Evolutionary conservation across 2,797 vertebrate genomes (phyloP).

Genomic region (Malacoraja senta): DNA sequence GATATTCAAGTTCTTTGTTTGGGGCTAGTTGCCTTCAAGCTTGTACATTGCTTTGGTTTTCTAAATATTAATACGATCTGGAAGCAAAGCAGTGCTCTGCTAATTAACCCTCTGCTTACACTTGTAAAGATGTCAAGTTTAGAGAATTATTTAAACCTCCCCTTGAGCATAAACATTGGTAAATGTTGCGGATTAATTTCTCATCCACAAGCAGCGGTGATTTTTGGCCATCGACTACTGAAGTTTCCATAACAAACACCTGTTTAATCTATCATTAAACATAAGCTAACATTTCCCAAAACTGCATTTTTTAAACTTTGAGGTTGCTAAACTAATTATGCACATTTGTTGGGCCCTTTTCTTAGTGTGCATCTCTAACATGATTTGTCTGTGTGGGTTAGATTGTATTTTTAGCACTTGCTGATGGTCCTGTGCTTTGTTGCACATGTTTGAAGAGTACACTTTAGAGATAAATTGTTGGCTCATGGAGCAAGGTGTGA

Average conservation of each 20-base stretch:
- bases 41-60: neutral
- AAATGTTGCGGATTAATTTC: slow-evolving; percentile 1
- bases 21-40: neutral
- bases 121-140: neutral
- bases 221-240: neutral
- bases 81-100: neutral
- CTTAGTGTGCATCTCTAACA: neutral
- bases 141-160: neutral
- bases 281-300: neutral
- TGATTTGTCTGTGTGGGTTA: neutral
- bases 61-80: neutral
- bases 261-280: neutral
- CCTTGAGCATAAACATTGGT: neutral
- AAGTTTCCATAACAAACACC: neutral
- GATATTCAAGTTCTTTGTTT: neutral
- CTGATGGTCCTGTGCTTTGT: neutral
- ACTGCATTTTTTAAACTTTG: neutral
- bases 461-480: neutral
- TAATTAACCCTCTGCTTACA: neutral
- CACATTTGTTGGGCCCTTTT: neutral
- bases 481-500: neutral
- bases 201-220: neutral
- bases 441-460: neutral
- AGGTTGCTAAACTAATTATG: neutral
- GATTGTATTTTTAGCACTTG: neutral